Conservation (phyloP, 2,888 invertebrate genomes). For the Melanargia galathea region DNA sequence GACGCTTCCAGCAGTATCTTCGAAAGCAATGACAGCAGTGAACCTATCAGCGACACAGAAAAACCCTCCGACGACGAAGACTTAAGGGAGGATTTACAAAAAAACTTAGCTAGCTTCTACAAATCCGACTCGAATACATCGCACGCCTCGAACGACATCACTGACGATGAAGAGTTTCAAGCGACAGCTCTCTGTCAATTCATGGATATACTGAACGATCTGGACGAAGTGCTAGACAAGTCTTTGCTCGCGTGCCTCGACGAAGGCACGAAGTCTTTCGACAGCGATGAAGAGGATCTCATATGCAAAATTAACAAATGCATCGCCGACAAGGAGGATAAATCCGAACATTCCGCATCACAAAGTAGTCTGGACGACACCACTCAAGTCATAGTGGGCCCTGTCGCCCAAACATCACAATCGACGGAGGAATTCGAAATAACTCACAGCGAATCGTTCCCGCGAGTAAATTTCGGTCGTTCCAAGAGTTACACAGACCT, state of each 20-base stretch:
- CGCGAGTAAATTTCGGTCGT: slow-evolving; percentile 54
- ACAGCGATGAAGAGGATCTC: slow-evolving; percentile 76
- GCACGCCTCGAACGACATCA: slow-evolving; percentile 66
- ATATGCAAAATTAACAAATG: slow-evolving; percentile 73
- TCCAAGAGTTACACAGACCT: slow-evolving; percentile 74
- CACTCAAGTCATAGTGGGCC: slow-evolving; percentile 64
- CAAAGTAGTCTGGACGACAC: slow-evolving; percentile 67
- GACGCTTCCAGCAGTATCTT: slow-evolving; percentile 64
- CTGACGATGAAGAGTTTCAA: slow-evolving; percentile 76
- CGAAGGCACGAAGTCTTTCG: slow-evolving; percentile 61
- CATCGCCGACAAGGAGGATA: slow-evolving; percentile 56
- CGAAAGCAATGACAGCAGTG: slow-evolving; percentile 62
- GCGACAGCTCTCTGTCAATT: slow-evolving; percentile 76
- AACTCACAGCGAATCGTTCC: slow-evolving; percentile 49
- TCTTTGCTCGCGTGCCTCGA: slow-evolving; percentile 74
- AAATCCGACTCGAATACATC: slow-evolving; percentile 75
- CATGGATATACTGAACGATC: slow-evolving; percentile 81
- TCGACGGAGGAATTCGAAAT: slow-evolving; percentile 51
- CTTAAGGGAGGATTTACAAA: slow-evolving; percentile 71
- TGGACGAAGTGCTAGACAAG: slow-evolving; percentile 83
- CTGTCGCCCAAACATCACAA: slow-evolving; percentile 50
- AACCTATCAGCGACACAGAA: slow-evolving; percentile 60
- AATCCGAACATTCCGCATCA: slow-evolving; percentile 55
- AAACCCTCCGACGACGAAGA: slow-evolving; percentile 69
- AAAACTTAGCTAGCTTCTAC: slow-evolving; percentile 74